Percentiles rank a stretch among this genome's conserved stretches.
phyloP scores from a whole-genome alignment of 2,113 vertebrate species.

The Cephalopholis sonnerati region DNA sequence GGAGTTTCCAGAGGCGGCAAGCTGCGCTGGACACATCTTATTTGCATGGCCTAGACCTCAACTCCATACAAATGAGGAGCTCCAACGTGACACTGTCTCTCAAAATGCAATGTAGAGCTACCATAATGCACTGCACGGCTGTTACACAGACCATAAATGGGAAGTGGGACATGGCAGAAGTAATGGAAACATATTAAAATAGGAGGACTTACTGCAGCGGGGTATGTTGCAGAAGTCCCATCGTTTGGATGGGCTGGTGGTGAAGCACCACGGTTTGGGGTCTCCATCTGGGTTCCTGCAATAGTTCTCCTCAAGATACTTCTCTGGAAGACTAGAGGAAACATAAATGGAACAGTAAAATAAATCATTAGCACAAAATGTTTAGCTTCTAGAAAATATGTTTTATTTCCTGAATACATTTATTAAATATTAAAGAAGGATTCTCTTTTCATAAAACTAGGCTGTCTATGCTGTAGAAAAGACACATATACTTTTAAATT shows the following conservation, averaged over 20 bases:
- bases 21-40: too few relatives aligned
- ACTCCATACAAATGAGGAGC: too few relatives aligned
- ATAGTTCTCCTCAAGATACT: slow-evolving; percentile 92
- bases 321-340: slow-evolving; percentile 88
- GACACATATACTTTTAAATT: too few relatives aligned
- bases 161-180: too few relatives aligned
- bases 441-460: too few relatives aligned
- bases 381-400: not conserved
- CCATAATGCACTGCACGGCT: too few relatives aligned
- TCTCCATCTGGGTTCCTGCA: slow-evolving; percentile 97
- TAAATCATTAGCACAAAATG: not conserved
- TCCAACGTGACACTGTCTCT: too few relatives aligned
- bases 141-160: too few relatives aligned
- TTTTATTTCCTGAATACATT: not conserved
- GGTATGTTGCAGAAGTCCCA: slow-evolving; percentile 94
- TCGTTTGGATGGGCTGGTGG: slow-evolving; percentile 85
- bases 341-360: not conserved
- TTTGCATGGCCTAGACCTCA: too few relatives aligned
- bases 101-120: too few relatives aligned
- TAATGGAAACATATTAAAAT: not conserved
- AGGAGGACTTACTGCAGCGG: slow-evolving; percentile 88
- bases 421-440: not conserved
- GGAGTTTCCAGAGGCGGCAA: too few relatives aligned
- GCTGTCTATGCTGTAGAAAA: too few relatives aligned
- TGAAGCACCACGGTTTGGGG: slow-evolving; percentile 94